phyloP scores from a whole-genome alignment of 2,888 invertebrate genomes.

The Brenthis ino region DNA sequence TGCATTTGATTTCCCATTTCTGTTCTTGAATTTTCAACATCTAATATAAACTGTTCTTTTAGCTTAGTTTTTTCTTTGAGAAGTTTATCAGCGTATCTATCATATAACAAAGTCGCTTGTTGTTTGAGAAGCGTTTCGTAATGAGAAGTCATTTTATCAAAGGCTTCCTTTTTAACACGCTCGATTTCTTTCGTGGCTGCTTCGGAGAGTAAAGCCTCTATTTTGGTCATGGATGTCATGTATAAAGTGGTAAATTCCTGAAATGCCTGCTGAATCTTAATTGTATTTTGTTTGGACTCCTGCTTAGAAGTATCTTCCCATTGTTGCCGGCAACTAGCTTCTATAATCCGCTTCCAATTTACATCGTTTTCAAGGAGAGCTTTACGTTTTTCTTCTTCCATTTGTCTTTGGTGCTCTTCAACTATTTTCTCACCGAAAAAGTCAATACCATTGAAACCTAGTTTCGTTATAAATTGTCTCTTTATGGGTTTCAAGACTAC shows the following conservation, averaged over 20 bases:
- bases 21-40: constrained; percentile 49
- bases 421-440: constrained; percentile 52
- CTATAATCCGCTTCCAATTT: constrained; percentile 57
- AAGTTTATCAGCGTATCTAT: constrained; percentile 55
- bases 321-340: constrained; percentile 43
- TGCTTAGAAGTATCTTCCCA: constrained; percentile 50
- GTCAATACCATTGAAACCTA: constrained; percentile 59
- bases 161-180: constrained; percentile 48
- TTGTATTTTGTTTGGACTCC: constrained; percentile 53
- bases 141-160: constrained; percentile 54
- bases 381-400: constrained; percentile 52
- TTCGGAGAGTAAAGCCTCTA: constrained; percentile 59
- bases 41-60: constrained; percentile 55
- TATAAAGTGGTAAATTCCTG: constrained; percentile 59
- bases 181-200: constrained; percentile 59
- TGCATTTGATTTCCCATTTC: constrained; percentile 52
- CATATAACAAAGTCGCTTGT: constrained; percentile 61
- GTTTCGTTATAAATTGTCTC: constrained; percentile 53
- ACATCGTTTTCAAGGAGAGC: constrained; percentile 53
- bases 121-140: constrained; percentile 54
- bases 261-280: constrained; percentile 54
- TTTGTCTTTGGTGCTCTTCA: constrained; percentile 47
- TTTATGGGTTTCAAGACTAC: constrained; percentile 60
- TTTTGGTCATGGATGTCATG: constrained; percentile 54
- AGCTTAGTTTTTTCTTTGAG: constrained; percentile 51